phyloP scores from a whole-genome alignment of 2,888 invertebrate species.

The Sisyra nigra region DNA sequence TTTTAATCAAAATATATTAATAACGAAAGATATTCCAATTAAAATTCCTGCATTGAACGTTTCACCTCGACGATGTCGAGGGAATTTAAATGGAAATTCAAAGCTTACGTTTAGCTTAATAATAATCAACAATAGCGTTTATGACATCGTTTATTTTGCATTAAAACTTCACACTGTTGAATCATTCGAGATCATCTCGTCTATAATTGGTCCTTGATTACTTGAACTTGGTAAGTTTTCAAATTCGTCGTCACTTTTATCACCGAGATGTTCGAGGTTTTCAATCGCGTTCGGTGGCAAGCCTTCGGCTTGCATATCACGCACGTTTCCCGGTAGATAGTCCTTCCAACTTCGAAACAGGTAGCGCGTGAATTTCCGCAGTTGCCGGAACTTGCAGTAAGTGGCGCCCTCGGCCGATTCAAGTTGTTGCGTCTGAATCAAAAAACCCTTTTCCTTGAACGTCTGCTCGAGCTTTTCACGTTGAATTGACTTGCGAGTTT shows the following conservation, averaged over 20 bases:
- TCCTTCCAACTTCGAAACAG: conserved; percentile 88
- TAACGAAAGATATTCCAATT: too few relatives aligned
- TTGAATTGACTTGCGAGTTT: conserved; percentile 67
- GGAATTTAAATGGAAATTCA: too few relatives aligned
- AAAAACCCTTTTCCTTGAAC: conserved; percentile 82
- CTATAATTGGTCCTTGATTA: conserved; percentile 2
- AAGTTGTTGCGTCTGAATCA: conserved; percentile 84
- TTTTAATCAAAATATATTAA: too few relatives aligned
- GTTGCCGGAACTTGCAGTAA: conserved; percentile 82
- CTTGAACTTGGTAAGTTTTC: not conserved
- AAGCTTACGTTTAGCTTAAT: too few relatives aligned
- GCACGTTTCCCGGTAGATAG: conserved; percentile 55
- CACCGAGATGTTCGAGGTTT: not conserved
- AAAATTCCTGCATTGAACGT: too few relatives aligned
- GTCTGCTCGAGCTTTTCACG: conserved; percentile 81
- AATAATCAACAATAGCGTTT: too few relatives aligned
- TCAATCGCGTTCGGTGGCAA: not conserved
- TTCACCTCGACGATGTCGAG: too few relatives aligned
- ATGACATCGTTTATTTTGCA: too few relatives aligned
- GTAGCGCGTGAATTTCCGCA: conserved; percentile 81
- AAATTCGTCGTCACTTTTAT: conserved; percentile 4
- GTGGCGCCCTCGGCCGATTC: conserved; percentile 88
- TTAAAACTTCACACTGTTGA: too few relatives aligned
- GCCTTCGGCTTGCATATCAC: conserved; percentile 17
- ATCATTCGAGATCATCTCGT: not conserved